Evolutionary conservation across 2,797 vertebrate species (phyloP).

Genomic region (Chromobotia macracanthus): DNA sequence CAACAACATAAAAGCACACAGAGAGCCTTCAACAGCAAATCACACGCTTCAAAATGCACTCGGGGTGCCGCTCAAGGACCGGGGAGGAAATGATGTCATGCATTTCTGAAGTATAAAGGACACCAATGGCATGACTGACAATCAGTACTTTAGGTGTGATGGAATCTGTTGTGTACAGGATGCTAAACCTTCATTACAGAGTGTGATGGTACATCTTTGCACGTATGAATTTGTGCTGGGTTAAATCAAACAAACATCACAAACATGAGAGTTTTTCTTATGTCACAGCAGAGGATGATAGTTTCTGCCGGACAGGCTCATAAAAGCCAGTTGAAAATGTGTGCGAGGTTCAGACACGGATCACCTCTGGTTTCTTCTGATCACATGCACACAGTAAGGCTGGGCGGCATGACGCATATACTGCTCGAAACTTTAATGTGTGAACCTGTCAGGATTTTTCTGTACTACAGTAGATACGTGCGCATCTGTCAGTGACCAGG

Average conservation of each 20-base stretch:
- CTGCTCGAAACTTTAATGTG: too few species aligned
- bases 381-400: conserved; percentile 3
- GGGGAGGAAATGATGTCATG: conserved; percentile 55
- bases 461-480: too few species aligned
- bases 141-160: conserved; percentile 36
- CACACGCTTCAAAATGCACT: conserved; percentile 72
- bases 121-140: conserved; percentile 36
- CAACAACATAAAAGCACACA: conserved; percentile 86
- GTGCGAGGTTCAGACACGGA: neutral
- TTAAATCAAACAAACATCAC: neutral
- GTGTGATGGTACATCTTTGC: conserved; percentile 9
- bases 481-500: too few species aligned
- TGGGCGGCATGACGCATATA: neutral
- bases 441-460: too few species aligned
- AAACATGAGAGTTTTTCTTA: neutral
- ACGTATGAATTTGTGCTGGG: conserved; percentile 14
- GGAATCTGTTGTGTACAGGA: conserved; percentile 29
- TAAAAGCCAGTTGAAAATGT: conserved; percentile 14
- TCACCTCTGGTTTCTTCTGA: neutral
- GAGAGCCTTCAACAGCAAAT: conserved; percentile 81
- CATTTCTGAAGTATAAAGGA: conserved; percentile 63
- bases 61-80: conserved; percentile 73
- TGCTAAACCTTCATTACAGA: conserved; percentile 22
- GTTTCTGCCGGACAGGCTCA: conserved; percentile 23
- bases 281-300: conserved; percentile 13